Evolutionary conservation across 2,797 vertebrate species (phyloP).

Genomic region (Aphelocoma californica): DNA sequence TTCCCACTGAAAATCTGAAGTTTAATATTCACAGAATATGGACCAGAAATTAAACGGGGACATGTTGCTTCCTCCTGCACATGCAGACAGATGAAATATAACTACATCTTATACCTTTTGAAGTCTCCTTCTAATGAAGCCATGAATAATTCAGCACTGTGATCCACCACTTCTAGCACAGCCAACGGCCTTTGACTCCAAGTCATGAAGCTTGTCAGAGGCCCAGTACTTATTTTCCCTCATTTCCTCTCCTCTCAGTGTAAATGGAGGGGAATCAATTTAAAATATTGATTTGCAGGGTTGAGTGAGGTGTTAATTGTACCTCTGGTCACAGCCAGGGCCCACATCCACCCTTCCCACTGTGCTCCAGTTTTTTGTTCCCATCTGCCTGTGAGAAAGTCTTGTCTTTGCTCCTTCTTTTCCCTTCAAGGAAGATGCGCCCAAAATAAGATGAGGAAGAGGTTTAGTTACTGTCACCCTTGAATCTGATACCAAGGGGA

Average conservation of each 20-base stretch:
- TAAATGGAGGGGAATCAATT: constrained; percentile 58
- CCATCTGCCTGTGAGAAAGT: not conserved
- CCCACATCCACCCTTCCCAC: not conserved
- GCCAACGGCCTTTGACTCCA: constrained; percentile 39
- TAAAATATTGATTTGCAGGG: constrained; percentile 31
- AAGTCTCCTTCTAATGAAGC: not conserved
- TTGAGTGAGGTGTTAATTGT: constrained; percentile 46
- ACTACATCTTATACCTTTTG: not conserved
- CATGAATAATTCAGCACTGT: constrained; percentile 50
- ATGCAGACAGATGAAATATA: not conserved
- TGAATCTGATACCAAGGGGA: not conserved
- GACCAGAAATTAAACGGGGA: not conserved
- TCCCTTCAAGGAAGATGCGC: not conserved
- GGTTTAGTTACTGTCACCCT: not conserved
- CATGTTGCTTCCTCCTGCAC: not conserved
- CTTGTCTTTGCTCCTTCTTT: not conserved
- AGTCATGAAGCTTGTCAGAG: constrained; percentile 31
- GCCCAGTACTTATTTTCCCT: constrained; percentile 27
- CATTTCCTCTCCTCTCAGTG: constrained; percentile 11
- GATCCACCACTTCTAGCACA: constrained; percentile 18
- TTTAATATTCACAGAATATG: not conserved
- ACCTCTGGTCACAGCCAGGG: not conserved
- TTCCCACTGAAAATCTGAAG: not conserved
- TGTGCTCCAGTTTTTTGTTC: not conserved
- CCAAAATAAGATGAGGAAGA: not conserved